Percentiles rank a stretch among this genome's conserved stretches.
Evolutionary conservation across 2,113 vertebrate genomes (phyloP).

Genomic region (Ameiurus melas): DNA sequence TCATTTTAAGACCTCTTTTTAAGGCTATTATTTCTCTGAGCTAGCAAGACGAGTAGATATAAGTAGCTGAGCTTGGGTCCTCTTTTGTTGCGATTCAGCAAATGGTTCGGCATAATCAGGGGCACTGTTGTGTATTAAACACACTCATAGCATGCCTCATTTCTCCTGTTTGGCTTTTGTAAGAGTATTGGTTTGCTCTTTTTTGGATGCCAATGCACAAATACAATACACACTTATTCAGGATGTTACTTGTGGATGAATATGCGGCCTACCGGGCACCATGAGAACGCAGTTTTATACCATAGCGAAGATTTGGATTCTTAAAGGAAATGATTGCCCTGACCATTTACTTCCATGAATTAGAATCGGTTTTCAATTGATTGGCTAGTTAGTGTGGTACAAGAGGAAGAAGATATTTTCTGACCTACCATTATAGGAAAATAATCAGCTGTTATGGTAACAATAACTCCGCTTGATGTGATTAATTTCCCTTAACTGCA

Average conservation of each 20-base stretch:
- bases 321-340: background rate
- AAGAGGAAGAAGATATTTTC: background rate
- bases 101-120: conserved; percentile 68
- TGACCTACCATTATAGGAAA: background rate
- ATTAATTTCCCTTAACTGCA: background rate
- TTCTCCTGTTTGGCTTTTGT: conserved; percentile 59
- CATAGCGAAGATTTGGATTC: background rate
- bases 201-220: conserved; percentile 46
- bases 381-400: background rate
- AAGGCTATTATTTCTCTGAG: conserved; percentile 70
- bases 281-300: conserved; percentile 14
- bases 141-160: conserved; percentile 69
- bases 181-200: conserved; percentile 51
- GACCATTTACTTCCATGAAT: background rate
- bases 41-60: conserved; percentile 67
- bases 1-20: conserved; percentile 60
- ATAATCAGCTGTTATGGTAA: background rate
- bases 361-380: background rate
- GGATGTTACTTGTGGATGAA: conserved; percentile 26
- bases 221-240: conserved; percentile 22
- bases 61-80: conserved; percentile 62
- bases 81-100: conserved; percentile 63
- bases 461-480: background rate
- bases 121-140: conserved; percentile 67
- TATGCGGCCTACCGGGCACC: background rate